phyloP scores from a whole-genome alignment of 2,113 vertebrate genomes.

The Microcebus griseorufus region DNA sequence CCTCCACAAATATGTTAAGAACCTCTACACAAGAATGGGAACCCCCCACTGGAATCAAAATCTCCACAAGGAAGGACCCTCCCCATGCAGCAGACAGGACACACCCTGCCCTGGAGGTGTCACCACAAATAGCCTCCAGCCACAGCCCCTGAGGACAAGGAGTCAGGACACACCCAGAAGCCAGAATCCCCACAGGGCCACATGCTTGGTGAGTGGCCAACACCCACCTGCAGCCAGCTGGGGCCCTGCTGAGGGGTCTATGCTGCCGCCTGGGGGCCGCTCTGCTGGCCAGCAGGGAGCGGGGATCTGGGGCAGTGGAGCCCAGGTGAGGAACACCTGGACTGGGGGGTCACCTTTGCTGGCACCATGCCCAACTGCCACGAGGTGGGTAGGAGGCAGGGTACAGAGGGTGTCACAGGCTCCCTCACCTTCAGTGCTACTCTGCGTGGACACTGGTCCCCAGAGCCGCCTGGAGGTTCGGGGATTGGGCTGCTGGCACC shows the following conservation, averaged over 20 bases:
- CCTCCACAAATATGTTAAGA: neutral
- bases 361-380: neutral
- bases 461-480: conserved; percentile 81
- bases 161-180: neutral
- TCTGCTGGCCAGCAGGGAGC: neutral
- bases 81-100: neutral
- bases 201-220: neutral
- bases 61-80: neutral
- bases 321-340: neutral
- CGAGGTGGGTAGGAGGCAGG: no score
- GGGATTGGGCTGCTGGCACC: conserved; percentile 83
- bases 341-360: neutral
- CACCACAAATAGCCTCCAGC: neutral
- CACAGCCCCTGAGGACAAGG: neutral
- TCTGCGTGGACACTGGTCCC: conserved; percentile 75
- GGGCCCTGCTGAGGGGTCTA: neutral
- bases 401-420: neutral
- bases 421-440: conserved; percentile 75
- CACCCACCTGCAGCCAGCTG: neutral
- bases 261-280: no score
- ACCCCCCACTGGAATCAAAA: neutral
- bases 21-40: neutral
- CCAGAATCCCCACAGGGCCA: no score
- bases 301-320: neutral
- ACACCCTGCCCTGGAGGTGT: neutral